A percentile compares a stretch with the other conserved stretches of the same genome.
These are phyloP conservation scores for Otus scops DNA, from an alignment of 2,797 vertebrate genomes.

Conservation along the genomic window DNA sequence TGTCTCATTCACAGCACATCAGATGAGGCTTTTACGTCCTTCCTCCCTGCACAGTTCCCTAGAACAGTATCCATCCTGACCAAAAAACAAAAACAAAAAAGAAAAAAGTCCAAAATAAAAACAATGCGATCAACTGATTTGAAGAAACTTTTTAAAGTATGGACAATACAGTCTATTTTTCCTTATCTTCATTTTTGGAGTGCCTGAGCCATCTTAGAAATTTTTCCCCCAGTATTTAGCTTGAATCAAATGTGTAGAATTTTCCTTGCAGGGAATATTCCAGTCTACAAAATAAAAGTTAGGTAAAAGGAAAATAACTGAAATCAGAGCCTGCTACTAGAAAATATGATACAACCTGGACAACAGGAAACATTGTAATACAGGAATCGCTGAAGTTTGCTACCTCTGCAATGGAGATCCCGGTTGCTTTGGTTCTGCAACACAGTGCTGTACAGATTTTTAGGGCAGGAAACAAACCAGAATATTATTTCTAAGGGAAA, in stretches of 20 bases:
- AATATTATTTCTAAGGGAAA: background rate
- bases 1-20: background rate
- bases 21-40: background rate
- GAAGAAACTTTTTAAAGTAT: background rate
- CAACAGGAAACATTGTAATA: background rate
- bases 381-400: background rate
- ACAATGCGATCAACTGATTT: background rate
- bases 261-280: background rate
- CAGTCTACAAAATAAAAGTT: background rate
- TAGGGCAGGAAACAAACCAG: background rate
- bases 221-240: background rate
- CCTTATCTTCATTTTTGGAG: background rate
- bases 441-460: background rate
- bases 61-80: background rate
- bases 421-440: background rate
- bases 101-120: background rate
- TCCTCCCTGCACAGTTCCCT: background rate
- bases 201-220: background rate
- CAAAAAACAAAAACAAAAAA: fast-evolving
- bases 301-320: background rate
- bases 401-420: background rate
- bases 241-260: background rate
- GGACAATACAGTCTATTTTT: background rate
- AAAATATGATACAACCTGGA: background rate
- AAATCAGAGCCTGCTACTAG: background rate